phyloP scores from a whole-genome alignment of 2,797 vertebrate species.

The Acanthornis magna region DNA sequence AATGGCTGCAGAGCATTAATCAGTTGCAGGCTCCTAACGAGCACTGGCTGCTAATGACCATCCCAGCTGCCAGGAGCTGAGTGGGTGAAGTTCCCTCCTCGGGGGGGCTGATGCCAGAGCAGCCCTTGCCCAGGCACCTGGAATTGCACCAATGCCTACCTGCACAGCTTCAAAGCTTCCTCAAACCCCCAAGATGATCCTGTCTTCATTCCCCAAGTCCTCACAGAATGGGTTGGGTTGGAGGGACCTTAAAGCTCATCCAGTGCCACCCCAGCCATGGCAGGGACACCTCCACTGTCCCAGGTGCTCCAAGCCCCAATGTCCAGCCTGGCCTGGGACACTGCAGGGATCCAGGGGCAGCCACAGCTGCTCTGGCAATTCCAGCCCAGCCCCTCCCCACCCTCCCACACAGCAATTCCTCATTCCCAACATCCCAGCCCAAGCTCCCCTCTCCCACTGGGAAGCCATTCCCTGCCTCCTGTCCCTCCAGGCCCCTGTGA shows the following conservation, averaged over 20 bases:
- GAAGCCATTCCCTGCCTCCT: neutral
- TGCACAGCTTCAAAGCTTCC: neutral
- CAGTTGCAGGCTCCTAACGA: neutral
- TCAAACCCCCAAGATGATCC: neutral
- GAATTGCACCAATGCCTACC: neutral
- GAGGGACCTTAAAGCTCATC: neutral
- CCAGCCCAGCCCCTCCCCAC: neutral
- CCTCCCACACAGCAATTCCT: rapidly evolving
- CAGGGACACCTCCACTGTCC: neutral
- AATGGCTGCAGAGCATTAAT: neutral
- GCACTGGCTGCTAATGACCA: neutral
- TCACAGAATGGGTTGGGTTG: neutral
- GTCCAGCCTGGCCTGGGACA: neutral
- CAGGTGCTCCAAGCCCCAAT: neutral
- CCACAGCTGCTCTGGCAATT: neutral
- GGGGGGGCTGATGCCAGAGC: neutral
- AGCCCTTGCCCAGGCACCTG: neutral
- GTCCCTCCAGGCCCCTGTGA: neutral
- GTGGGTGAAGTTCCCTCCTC: neutral
- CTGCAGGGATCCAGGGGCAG: neutral
- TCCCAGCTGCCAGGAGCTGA: neutral
- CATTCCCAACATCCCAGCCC: neutral
- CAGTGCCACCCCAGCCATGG: rapidly evolving
- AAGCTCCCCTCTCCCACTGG: neutral
- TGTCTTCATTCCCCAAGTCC: neutral